Evolutionary conservation across 2,797 vertebrate species (phyloP).

Genomic region (Thaleichthys pacificus): DNA sequence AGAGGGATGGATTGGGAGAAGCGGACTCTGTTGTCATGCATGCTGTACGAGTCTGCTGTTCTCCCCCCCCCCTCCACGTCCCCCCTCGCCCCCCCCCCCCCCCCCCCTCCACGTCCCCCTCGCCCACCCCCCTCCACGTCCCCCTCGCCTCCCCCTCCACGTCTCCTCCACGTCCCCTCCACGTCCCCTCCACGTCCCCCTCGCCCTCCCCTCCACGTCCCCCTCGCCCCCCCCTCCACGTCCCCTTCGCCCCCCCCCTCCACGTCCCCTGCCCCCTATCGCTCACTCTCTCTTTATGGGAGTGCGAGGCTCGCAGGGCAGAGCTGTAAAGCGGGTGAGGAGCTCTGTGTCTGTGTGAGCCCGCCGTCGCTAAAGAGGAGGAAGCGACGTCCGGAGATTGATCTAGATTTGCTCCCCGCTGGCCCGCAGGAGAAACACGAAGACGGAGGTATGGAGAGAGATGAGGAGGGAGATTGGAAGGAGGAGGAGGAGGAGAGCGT

Average conservation of each 20-base stretch:
- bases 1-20: slow-evolving; percentile 40
- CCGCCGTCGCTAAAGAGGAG: slow-evolving; percentile 38
- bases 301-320: slow-evolving; percentile 58
- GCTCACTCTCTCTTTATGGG: slow-evolving; percentile 60
- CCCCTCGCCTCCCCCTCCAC: no score
- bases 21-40: slow-evolving; percentile 55
- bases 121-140: slow-evolving; percentile 7
- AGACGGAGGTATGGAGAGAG: not conserved
- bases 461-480: not conserved
- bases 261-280: slow-evolving; percentile 39
- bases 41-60: slow-evolving; percentile 53
- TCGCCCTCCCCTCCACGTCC: no score
- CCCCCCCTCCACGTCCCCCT: slow-evolving; percentile 60
- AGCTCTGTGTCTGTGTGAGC: slow-evolving; percentile 56
- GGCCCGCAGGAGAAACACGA: slow-evolving; percentile 12
- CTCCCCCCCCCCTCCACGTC: slow-evolving; percentile 57
- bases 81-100: slow-evolving; percentile 42
- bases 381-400: slow-evolving; percentile 42
- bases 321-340: slow-evolving; percentile 59
- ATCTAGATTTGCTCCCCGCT: slow-evolving; percentile 24
- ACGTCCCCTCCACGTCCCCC: no score
- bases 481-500: not conserved
- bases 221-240: no score
- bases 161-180: no score
- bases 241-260: no score